Conservation (phyloP, 1,140 invertebrate genomes). For the Papilio dardanus region DNA sequence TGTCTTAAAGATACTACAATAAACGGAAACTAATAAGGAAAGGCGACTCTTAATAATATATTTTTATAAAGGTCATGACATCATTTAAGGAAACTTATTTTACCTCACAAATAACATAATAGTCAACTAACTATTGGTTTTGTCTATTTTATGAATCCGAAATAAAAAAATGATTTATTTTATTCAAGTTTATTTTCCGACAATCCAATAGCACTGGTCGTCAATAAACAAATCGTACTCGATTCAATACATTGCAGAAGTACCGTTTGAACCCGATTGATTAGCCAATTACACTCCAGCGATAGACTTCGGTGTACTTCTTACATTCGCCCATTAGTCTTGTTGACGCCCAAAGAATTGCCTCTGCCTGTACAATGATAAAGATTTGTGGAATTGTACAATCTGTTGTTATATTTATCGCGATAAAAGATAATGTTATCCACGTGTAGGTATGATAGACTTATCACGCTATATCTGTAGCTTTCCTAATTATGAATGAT, state of each 20-base stretch:
- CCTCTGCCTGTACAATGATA: background rate
- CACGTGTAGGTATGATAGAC: background rate
- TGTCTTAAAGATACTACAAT: background rate
- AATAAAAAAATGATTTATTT: background rate
- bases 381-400: background rate
- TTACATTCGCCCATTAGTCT: background rate
- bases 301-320: constrained; percentile 41
- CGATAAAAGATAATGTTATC: background rate
- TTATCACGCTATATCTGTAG: background rate
- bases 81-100: background rate
- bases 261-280: constrained; percentile 60
- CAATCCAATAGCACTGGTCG: constrained; percentile 26
- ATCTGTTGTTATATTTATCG: background rate
- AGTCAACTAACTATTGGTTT: background rate
- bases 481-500: background rate
- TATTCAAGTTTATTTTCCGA: background rate
- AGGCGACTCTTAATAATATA: background rate
- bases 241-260: constrained; percentile 51
- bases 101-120: background rate
- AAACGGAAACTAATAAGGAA: background rate
- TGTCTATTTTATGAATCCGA: background rate
- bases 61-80: constrained; percentile 1
- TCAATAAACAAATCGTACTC: constrained; percentile 46
- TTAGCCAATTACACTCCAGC: constrained; percentile 67
- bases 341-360: background rate